Base-by-base conservation (phyloP, 2,888 invertebrate genomes). In the Dermolepida albohirtum region DNA sequence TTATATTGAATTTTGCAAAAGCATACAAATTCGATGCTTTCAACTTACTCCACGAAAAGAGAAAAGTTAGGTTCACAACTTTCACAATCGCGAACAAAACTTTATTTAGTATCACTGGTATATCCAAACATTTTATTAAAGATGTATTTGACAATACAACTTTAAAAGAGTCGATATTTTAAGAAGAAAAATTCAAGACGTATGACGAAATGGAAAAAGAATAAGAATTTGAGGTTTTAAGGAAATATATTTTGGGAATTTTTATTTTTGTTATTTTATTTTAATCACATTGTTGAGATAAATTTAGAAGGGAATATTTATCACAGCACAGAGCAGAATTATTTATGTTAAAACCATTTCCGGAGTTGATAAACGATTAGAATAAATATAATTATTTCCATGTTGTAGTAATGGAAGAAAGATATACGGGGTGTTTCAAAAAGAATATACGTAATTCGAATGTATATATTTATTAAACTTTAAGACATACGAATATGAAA, bases 51-150 rank as follows among this genome's bases (percentile, higher is more conserved):
- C 47, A n/a, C 34, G 47, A 62, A 62, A 62, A 62, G 59, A 47
- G 59, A 47, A 62, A 62, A 62, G 47, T 62, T 62, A 16, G 47
- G 47, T 49, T 62, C 47, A 39, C 47, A 62, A 62, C 59, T 62
- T 62, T 47, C 47, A 62, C 59, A 62, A 62, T 62, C 59, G 34
- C 59, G 47, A 62, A 62, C 44, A 47, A 62, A 62, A 62, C 59
- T 62, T 62, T 62, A 62, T 62, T 62, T 62, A 62, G 59, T 47
- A 62, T 62, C 59, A 62, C 47, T 47, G 59, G 59, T 47, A 47
- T 47, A 62, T 47, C 59, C 59, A 62, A 62, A 62, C 59, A 62
- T 62, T 62, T 62, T 62, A 62, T 62, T 47, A 62, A 62, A 47
- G 59, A 62, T 47, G 47, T 62, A 62, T 62, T 44, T 44, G 59